Percentiles rank a stretch among this genome's conserved stretches.
These are phyloP conservation scores for Etheostoma cragini DNA, from an alignment of 2,113 vertebrate species.

Conservation along the genomic window DNA sequence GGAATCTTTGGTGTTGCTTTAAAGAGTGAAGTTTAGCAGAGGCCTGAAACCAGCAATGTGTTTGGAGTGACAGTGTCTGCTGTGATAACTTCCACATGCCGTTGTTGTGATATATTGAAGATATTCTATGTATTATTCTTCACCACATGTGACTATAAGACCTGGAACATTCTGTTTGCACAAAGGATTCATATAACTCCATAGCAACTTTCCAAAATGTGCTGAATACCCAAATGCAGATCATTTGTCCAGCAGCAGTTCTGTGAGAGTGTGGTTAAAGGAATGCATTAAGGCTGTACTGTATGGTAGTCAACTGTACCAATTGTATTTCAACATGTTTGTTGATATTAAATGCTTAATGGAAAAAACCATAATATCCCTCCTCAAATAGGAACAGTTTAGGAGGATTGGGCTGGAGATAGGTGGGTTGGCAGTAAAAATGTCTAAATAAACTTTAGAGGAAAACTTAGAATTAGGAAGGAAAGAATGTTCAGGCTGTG, in stretches of 20 bases:
- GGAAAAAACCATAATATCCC: not conserved
- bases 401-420: not conserved
- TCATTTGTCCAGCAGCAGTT: conserved; percentile 31
- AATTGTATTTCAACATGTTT: not conserved
- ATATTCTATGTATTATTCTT: not conserved
- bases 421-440: not conserved
- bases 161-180: not conserved
- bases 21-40: not conserved
- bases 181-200: not conserved
- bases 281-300: conserved; percentile 10
- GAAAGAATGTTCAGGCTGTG: not conserved
- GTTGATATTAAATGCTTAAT: not conserved
- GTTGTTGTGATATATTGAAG: not conserved
- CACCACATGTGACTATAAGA: not conserved
- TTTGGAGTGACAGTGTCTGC: not conserved
- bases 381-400: not conserved
- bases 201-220: conserved; percentile 6
- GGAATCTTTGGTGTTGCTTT: too few species aligned
- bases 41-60: not conserved
- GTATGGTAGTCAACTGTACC: not conserved
- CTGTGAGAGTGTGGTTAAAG: conserved; percentile 8
- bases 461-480: not conserved
- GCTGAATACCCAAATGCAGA: not conserved
- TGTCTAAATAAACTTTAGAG: not conserved
- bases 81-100: not conserved